Base-by-base conservation (phyloP, 2,113 vertebrate species). In the Chauna torquata region DNA sequence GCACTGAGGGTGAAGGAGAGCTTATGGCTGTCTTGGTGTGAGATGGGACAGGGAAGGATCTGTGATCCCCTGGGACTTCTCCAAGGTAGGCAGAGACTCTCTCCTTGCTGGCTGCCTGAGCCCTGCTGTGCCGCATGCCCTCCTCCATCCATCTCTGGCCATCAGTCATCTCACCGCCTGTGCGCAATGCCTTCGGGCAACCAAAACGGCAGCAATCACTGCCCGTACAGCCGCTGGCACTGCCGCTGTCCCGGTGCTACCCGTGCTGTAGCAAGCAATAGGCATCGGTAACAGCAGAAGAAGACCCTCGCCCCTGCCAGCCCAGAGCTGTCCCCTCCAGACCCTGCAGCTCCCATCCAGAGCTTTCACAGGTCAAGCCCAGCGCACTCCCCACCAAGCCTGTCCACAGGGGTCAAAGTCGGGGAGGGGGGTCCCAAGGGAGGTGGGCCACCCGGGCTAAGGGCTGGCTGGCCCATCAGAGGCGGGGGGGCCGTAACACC, bases 251-350 rank as follows among this genome's bases (percentile, higher is more conserved):
- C 55, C 23, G 69, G 11, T 2, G 0, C 27, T 10, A 2, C 12
- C 32, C 1, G 0, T 10, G 38, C 0, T 20, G 47, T 8, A 68
- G 32, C 19, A 0, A 68, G 32, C 19, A 0, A 2, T 22, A 82
- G 62, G 57, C 47, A 36, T 30, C 25, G 23, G 18, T 10, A 27
- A 1, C 11, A 55, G 57, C 66, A 71, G 40, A 19, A 71, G 20
- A 40, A 45, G 84, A 5, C 9, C 15, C 6, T 27, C 4, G 5
- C 52, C 72, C 42, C 61, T 14, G 20, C 19, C 44, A 74, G 36
- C 57, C 36, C 8, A 0, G 9, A 6, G n/a, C 38, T 50, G 64
- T 45, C n/a, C 50, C 27, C 69, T 75, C 0, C 54, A 44, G 15
- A 6, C 65, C 22, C 23, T 7, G 3, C 80, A n/a, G 47, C 90